phyloP scores from a whole-genome alignment of 2,113 vertebrate species.

The Phocoena sinus region DNA sequence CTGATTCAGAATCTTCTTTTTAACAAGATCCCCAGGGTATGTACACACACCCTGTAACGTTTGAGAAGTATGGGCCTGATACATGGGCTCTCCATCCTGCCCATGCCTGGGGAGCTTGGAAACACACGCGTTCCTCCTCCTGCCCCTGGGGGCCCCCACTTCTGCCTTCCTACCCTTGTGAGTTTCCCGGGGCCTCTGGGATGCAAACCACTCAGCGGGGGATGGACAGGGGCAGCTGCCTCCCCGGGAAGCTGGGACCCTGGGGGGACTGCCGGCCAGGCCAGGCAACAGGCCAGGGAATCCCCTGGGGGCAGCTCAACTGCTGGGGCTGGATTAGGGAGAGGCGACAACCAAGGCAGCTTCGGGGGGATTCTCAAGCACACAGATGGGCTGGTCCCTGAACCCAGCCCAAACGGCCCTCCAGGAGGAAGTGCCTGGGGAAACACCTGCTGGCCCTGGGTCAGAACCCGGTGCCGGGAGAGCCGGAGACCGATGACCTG shows the following conservation, averaged over 20 bases:
- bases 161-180: background rate
- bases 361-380: background rate
- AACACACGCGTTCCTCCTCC: background rate
- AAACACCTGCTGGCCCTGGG: background rate
- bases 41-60: too few species aligned
- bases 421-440: background rate
- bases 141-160: background rate
- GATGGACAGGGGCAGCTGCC: conserved; percentile 49
- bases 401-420: background rate
- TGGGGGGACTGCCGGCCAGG: background rate
- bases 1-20: too few species aligned
- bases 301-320: background rate
- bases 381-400: background rate
- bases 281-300: background rate
- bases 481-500: background rate
- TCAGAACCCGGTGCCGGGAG: background rate
- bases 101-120: too few species aligned
- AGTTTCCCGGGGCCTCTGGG: background rate
- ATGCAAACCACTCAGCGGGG: background rate
- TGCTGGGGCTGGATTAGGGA: background rate
- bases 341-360: background rate
- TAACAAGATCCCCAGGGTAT: too few species aligned
- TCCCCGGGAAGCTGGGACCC: background rate
- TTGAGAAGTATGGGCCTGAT: too few species aligned
- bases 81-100: too few species aligned